Evolutionary conservation across 2,888 invertebrate genomes (phyloP), one percentile per base, ranked within the genome.

Genomic region (Strigamia transsilvanica): DNA sequence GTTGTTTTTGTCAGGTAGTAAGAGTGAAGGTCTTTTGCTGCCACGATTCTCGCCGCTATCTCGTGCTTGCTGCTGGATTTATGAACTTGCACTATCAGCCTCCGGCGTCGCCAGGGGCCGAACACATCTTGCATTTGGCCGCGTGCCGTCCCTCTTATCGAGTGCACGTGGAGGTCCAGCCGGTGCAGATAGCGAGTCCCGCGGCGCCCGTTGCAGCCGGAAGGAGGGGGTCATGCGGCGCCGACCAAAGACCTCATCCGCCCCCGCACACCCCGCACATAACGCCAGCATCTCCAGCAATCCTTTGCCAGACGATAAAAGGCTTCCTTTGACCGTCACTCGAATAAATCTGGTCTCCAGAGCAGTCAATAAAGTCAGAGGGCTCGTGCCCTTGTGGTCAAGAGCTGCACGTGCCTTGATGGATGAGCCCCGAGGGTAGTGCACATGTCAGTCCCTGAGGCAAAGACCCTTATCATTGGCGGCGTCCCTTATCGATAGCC

Each of bases 91-190:
- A 73, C 73, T 73, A 73, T 73, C 73, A 73, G 73, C 73, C 15
- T 73, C 32, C 27, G 32, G 73, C 73, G 73, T 73, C 73, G 73
- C 73, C 73, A 73, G 73, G 73, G 73, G 73, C 73, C 73, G 73
- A 73, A 73, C 73, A 73, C 73, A 73, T 73, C 73, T 73, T 73
- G 73, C 27, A 27, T 73, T 73, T 73, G 73, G 73, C 73, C 73
- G 73, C 73, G 73, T 73, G 73, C 73, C 73, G 73, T 73, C 73
- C 73, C 73, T 73, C 73, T 73, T 73, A 73, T 73, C 73, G 73
- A 73, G 32, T 32, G 73, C 73, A 73, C 73, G 73, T 73, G 73
- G 27, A 73, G 73, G 73, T 73, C 73, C 73, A 73, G 73, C 73
- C 73, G 73, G 73, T 32, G 73, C 32, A 73, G 73, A 73, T 73